phyloP scores from a whole-genome alignment of 2,113 vertebrate species.

The Odontophorus gujanensis region DNA sequence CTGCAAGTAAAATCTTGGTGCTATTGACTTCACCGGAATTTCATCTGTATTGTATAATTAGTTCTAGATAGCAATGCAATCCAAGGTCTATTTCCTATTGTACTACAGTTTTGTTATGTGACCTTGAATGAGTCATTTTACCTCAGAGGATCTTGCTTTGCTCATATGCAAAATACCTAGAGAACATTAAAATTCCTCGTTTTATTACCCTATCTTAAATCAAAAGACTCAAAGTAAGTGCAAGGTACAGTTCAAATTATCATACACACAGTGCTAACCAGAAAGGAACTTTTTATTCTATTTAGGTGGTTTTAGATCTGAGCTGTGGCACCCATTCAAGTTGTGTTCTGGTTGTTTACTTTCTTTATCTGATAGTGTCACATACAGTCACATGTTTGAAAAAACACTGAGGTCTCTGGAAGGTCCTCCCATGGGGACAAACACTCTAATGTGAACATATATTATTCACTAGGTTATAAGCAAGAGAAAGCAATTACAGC shows the following conservation, averaged over 20 bases:
- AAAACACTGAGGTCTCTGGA: constrained; percentile 61
- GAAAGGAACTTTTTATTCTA: constrained; percentile 17
- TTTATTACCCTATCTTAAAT: neutral
- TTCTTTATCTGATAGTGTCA: constrained; percentile 68
- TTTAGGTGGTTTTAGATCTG: constrained; percentile 4
- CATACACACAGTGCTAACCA: neutral
- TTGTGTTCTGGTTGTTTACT: constrained; percentile 54
- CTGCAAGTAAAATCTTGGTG: neutral
- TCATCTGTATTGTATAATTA: neutral
- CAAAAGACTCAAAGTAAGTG: neutral
- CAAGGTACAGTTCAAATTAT: constrained; percentile 1
- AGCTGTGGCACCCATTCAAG: constrained; percentile 1
- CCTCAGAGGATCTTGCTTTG: neutral
- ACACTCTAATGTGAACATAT: constrained; percentile 67
- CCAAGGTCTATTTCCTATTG: neutral
- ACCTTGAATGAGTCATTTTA: constrained; percentile 26
- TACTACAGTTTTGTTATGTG: neutral
- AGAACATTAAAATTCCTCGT: neutral
- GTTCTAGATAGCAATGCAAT: neutral
- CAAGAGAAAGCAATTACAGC: constrained; percentile 65
- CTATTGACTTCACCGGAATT: neutral
- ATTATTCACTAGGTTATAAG: constrained; percentile 72
- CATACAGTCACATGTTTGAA: constrained; percentile 35
- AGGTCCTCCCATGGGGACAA: constrained; percentile 67
- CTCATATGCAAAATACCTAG: neutral